Evolutionary conservation across 2,888 invertebrate species (phyloP).

Genomic region (Apeira syringaria): DNA sequence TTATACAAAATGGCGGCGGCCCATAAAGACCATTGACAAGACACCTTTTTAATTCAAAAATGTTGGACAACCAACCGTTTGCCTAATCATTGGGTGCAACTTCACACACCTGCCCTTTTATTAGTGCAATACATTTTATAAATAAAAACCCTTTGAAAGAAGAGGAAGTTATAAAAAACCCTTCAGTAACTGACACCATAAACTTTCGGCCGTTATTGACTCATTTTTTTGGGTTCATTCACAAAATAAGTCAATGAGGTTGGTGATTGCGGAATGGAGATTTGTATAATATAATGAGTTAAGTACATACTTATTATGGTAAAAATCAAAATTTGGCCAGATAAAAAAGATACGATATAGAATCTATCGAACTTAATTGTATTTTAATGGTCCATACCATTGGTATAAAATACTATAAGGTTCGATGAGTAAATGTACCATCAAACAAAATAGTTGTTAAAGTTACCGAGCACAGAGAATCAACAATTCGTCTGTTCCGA

Average conservation of each 20-base stretch:
- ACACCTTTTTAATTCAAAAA: constrained; percentile 22
- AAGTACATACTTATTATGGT: too few species aligned
- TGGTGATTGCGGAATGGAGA: too few species aligned
- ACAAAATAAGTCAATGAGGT: constrained; percentile 42
- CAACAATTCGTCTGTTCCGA: too few species aligned
- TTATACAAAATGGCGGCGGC: constrained; percentile 29
- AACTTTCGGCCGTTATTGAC: constrained; percentile 48
- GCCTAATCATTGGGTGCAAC: constrained; percentile 69
- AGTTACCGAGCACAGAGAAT: too few species aligned
- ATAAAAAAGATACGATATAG: too few species aligned
- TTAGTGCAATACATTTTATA: constrained; percentile 59
- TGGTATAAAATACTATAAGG: too few species aligned
- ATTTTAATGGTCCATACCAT: too few species aligned
- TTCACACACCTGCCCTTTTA: constrained; percentile 77
- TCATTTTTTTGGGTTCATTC: constrained; percentile 64
- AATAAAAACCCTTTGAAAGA: constrained; percentile 53
- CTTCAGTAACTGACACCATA: constrained; percentile 58
- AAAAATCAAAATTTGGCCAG: too few species aligned
- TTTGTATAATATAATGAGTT: too few species aligned
- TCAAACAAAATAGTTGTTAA: too few species aligned
- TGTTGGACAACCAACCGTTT: constrained; percentile 46
- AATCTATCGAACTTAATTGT: too few species aligned
- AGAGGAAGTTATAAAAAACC: constrained; percentile 74
- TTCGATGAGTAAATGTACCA: too few species aligned
- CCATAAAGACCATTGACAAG: constrained; percentile 30